Percentiles rank a stretch among this genome's conserved stretches.
Evolutionary conservation across 2,888 invertebrate genomes (phyloP).

Genomic region (Sturmia bella): DNA sequence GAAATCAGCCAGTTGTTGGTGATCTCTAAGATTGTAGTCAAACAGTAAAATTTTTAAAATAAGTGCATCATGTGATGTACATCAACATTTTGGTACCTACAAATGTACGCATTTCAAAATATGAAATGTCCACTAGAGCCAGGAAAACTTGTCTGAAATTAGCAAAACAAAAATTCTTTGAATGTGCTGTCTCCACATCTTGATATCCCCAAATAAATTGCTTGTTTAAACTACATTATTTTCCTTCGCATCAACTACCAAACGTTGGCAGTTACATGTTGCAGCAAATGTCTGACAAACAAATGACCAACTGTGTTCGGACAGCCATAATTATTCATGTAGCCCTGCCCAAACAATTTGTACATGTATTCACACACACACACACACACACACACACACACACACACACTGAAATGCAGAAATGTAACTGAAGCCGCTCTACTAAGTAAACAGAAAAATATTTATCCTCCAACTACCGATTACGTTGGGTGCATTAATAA

Average conservation of each 20-base stretch:
- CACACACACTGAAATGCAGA: neutral
- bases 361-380: neutral
- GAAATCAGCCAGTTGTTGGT: too few relatives aligned
- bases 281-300: constrained; percentile 31
- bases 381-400: neutral
- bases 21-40: too few relatives aligned
- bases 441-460: constrained; percentile 25
- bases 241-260: constrained; percentile 14
- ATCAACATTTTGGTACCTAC: too few relatives aligned
- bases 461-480: constrained; percentile 19
- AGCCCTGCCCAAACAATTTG: neutral
- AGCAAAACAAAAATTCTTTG: too few relatives aligned
- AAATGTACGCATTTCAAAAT: too few relatives aligned
- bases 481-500: neutral
- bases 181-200: neutral
- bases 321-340: constrained; percentile 44
- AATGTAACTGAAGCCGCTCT: constrained; percentile 12
- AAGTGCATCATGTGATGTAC: too few relatives aligned
- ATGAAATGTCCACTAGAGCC: too few relatives aligned
- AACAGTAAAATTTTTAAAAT: too few relatives aligned
- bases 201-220: constrained; percentile 23
- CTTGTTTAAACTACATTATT: constrained; percentile 12
- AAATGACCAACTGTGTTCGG: constrained; percentile 23
- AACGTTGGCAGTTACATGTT: constrained; percentile 35
- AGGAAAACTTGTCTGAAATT: too few relatives aligned